Conservation (phyloP, 1,140 invertebrate species). For the Drosophila arizonae region DNA sequence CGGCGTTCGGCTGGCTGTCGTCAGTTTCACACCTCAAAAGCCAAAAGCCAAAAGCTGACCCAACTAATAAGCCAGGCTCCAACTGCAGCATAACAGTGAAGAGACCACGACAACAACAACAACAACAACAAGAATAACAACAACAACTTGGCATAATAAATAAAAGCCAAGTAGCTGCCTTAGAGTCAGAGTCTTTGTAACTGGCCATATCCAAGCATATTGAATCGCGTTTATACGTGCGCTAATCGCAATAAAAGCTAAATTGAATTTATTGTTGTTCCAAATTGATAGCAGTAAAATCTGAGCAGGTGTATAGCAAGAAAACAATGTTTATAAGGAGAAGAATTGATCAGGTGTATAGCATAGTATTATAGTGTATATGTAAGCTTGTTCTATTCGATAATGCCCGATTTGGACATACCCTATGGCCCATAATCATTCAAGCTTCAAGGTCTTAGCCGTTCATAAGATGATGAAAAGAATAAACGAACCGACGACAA, state of each 20-base stretch:
- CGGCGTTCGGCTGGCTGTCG: neutral
- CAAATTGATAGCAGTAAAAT: neutral
- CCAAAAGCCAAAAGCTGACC: slow-evolving; percentile 49
- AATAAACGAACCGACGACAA: too few relatives aligned
- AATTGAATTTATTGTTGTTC: neutral
- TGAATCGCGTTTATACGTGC: slow-evolving; percentile 18
- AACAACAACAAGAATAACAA: slow-evolving; percentile 39
- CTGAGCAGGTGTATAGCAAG: too few relatives aligned
- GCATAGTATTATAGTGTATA: too few relatives aligned
- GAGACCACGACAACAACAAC: slow-evolving; percentile 36
- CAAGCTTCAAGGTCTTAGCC: too few relatives aligned
- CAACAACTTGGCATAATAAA: slow-evolving; percentile 77
- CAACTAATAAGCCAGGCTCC: slow-evolving; percentile 73
- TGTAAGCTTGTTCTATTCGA: too few relatives aligned
- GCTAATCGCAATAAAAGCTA: neutral
- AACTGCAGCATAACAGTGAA: slow-evolving; percentile 42
- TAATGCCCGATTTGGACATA: too few relatives aligned
- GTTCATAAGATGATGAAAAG: too few relatives aligned
- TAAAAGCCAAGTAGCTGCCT: slow-evolving; percentile 78
- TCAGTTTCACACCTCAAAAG: slow-evolving; percentile 63
- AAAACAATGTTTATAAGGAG: too few relatives aligned
- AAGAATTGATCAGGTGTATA: too few relatives aligned
- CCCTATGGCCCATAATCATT: too few relatives aligned
- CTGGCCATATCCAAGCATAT: slow-evolving; percentile 27
- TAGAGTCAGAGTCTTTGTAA: slow-evolving; percentile 65